Conservation (phyloP, 2,888 invertebrate species). For the Sphinx pinastri region DNA sequence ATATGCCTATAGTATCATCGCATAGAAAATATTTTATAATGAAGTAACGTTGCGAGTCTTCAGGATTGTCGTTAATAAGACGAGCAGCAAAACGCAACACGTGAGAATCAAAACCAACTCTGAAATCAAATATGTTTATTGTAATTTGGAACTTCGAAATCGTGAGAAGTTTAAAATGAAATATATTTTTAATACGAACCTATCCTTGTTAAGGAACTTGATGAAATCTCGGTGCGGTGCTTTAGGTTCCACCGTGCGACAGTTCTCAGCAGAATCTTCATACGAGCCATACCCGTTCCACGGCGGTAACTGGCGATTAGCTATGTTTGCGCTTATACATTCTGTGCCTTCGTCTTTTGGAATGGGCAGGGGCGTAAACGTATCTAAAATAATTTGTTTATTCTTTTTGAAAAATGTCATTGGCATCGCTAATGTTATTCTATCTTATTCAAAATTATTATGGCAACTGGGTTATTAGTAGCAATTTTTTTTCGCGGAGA, state of each 20-base stretch:
- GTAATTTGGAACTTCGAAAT: background rate
- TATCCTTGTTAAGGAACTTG: constrained; percentile 92
- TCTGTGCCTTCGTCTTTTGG: constrained; percentile 68
- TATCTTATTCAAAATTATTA: too few species aligned
- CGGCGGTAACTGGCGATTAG: constrained; percentile 87
- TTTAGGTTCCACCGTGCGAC: constrained; percentile 91
- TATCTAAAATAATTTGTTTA: constrained; percentile 65
- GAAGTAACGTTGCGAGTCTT: constrained; percentile 87
- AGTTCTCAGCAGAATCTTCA: constrained; percentile 95
- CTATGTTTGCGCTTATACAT: constrained; percentile 55
- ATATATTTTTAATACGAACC: constrained; percentile 61
- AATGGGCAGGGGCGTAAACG: constrained; percentile 85
- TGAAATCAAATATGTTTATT: constrained; percentile 52
- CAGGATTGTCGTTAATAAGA: constrained; percentile 88
- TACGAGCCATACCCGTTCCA: constrained; percentile 96
- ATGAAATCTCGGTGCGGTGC: constrained; percentile 90
- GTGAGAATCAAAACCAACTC: constrained; percentile 89
- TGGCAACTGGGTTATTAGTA: background rate
- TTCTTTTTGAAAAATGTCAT: background rate
- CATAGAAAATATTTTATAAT: constrained; percentile 91
- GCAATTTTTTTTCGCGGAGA: too few species aligned
- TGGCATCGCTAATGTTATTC: too few species aligned
- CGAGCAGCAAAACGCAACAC: constrained; percentile 91
- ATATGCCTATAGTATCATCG: constrained; percentile 93
- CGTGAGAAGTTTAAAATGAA: background rate